A percentile compares a stretch with the other conserved stretches of the same genome.
Conservation (phyloP, 2,888 invertebrate genomes). For the Drosophila paranaensis region DNA sequence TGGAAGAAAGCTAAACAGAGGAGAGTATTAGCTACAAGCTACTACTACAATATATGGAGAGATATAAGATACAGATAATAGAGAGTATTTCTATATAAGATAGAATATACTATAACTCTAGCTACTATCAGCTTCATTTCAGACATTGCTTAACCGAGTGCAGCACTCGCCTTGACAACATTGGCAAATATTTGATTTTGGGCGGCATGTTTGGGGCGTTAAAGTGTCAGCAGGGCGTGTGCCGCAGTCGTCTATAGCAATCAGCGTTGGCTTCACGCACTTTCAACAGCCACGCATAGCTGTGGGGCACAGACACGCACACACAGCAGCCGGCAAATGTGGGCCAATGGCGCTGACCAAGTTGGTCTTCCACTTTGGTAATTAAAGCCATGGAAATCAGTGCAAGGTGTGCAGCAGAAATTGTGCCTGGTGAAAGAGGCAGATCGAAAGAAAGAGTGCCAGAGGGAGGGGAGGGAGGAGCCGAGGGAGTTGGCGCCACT, state of each 20-base stretch:
- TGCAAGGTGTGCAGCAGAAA: conserved; percentile 57
- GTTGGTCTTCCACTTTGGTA: conserved; percentile 58
- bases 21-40: no score
- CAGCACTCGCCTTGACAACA: neutral
- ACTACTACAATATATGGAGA: no score
- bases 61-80: no score
- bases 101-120: neutral
- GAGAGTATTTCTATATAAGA: neutral
- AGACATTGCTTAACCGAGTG: neutral
- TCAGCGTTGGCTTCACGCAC: conserved; percentile 57
- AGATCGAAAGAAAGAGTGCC: neutral
- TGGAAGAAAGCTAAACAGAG: neutral
- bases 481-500: conserved; percentile 46
- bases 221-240: conserved; percentile 36
- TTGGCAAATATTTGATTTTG: conserved; percentile 5
- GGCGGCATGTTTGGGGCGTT: conserved; percentile 8
- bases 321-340: conserved; percentile 45
- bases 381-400: conserved; percentile 70
- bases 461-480: neutral
- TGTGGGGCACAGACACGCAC: conserved; percentile 20
- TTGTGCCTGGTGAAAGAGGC: conserved; percentile 22
- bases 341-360: conserved; percentile 66
- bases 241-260: conserved; percentile 34
- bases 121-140: neutral
- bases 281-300: conserved; percentile 35